A percentile compares a stretch with the other conserved stretches of the same genome.
These are phyloP conservation scores for Lasius fuliginosus DNA, from an alignment of 2,888 invertebrate species.

Conservation along the genomic window DNA sequence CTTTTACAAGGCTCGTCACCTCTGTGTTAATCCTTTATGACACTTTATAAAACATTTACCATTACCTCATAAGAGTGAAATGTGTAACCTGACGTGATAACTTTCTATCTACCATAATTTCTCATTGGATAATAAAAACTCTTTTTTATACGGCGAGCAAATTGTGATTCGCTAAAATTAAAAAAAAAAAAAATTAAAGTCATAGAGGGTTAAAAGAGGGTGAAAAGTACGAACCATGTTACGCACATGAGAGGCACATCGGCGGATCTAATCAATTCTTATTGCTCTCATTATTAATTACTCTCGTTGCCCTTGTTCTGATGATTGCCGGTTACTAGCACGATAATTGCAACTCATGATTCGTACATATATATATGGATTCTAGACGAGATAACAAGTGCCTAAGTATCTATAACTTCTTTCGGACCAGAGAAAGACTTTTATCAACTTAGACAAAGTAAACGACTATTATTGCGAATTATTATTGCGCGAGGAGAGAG, in stretches of 20 bases:
- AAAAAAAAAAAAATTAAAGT: slow-evolving; percentile 18
- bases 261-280: slow-evolving; percentile 43
- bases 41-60: slow-evolving; percentile 20
- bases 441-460: slow-evolving; percentile 83
- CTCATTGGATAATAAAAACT: slow-evolving; percentile 17
- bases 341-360: slow-evolving; percentile 76
- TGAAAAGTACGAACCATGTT: slow-evolving; percentile 3
- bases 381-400: slow-evolving; percentile 85
- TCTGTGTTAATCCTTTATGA: slow-evolving; percentile 30
- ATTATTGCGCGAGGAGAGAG: slow-evolving; percentile 63
- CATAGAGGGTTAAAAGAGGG: slow-evolving; percentile 13
- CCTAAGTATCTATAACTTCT: slow-evolving; percentile 86
- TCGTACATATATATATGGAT: slow-evolving; percentile 79
- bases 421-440: slow-evolving; percentile 85
- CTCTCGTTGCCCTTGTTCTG: slow-evolving; percentile 66
- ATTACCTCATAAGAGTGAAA: slow-evolving; percentile 26
- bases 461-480: slow-evolving; percentile 77
- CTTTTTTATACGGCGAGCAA: slow-evolving; percentile 8
- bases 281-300: slow-evolving; percentile 68
- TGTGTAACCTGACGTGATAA: not conserved
- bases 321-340: slow-evolving; percentile 66
- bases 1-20: slow-evolving; percentile 5
- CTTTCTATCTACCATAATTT: slow-evolving; percentile 39
- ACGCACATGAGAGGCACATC: slow-evolving; percentile 9
- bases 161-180: not conserved